Evolutionary conservation across 2,113 vertebrate genomes (phyloP), one percentile per base, ranked within the genome.

Genomic region (Centropus bengalensis): DNA sequence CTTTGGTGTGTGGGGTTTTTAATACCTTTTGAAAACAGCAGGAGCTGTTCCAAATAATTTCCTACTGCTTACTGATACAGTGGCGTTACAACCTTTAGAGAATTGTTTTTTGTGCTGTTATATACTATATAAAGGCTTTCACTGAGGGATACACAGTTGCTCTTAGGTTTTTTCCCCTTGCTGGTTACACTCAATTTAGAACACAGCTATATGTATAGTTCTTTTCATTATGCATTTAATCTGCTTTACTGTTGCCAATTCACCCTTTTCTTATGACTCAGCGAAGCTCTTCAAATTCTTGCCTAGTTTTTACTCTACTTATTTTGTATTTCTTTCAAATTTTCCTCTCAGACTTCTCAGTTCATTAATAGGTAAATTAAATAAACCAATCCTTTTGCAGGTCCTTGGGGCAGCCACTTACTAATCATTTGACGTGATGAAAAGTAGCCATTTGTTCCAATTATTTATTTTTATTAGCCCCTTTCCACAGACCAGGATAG

Each of bases 391-490:
- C 82, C 83, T 93, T 83, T 68, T 90, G 69, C 60, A 76, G 64
- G 66, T 97, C 88, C 90, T 79, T 86, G 86, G 82, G 86, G 87
- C 76, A 93, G 85, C 73, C 88, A 82, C 4, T 81, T 79, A 54
- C 81, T 93, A 75, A 82, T 88, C 87, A 80, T 64, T 54, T 90
- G 88, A 93, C 85, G 55, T 84, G 88, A 90, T 84, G 90, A 93
- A 95, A 96, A 95, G 89, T 85, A 95, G 86, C 87, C 91, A 89
- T 96, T 96, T 91, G 83, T 93, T 96, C 93, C 90, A 88, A 92
- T 93, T 94, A 91, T 93, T 95, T 96, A 93, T 96, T 96, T 97
- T 96, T 96, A 95, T 88, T 96, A 96, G 80, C 86, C 68, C 58
- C 58, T 96, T 88, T 88, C 88, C 51, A 2, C 88, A 91, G 86